Percentiles rank a stretch among this genome's conserved stretches.
These are phyloP conservation scores for Clinocottus analis DNA, from an alignment of 2,113 vertebrate species.

Conservation along the genomic window DNA sequence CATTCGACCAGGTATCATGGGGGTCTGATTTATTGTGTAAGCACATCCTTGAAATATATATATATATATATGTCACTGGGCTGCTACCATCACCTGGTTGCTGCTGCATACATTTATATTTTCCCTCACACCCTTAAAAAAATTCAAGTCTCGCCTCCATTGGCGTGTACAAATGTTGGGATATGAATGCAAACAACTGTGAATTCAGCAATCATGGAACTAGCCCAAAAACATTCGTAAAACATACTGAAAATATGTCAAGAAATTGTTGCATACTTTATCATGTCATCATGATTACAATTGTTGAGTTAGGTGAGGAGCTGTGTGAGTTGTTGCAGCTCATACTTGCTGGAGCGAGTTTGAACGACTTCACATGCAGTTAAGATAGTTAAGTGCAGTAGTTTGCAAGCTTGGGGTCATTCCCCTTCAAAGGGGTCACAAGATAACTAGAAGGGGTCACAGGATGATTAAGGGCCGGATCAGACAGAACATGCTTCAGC, in stretches of 20 bases:
- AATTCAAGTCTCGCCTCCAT: background rate
- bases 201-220: background rate
- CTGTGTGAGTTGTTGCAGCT: background rate
- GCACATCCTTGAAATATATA: slow-evolving; percentile 9
- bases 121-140: background rate
- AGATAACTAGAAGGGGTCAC: no score
- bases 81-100: slow-evolving; percentile 16
- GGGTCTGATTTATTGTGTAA: background rate
- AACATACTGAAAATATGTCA: background rate
- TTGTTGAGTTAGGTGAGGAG: no score
- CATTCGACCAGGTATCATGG: background rate
- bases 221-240: background rate
- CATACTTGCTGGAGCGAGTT: background rate
- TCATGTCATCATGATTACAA: background rate
- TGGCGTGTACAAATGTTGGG: background rate
- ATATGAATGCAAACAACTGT: background rate
- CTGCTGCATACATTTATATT: slow-evolving; percentile 10
- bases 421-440: no score
- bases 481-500: no score
- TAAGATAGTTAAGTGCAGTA: background rate
- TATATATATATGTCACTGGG: background rate
- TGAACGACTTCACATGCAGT: background rate
- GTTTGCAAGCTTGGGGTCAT: background rate
- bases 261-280: background rate
- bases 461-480: no score